These are phyloP conservation scores for Lepus timidus DNA, from an alignment of 2,113 vertebrate genomes.

Conservation along the genomic window DNA sequence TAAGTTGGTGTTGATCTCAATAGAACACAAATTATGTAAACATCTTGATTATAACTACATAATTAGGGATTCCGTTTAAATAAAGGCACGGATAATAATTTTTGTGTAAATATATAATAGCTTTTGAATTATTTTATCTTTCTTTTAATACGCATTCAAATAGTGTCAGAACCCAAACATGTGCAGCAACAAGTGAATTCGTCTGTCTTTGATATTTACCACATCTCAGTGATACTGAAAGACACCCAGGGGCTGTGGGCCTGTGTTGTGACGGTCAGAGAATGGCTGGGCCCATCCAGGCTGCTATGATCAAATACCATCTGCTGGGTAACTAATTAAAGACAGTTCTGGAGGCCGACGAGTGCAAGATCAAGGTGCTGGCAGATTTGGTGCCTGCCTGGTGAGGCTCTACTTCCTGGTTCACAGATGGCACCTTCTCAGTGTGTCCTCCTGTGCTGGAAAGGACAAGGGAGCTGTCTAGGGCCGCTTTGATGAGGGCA, in stretches of 20 bases:
- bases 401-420: background rate
- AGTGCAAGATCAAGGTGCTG: background rate
- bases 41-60: conserved; percentile 68
- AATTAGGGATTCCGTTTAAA: conserved; percentile 75
- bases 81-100: conserved; percentile 70
- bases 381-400: background rate
- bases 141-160: conserved; percentile 60
- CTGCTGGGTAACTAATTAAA: background rate
- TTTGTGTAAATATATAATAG: conserved; percentile 68
- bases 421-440: background rate
- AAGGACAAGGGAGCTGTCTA: background rate
- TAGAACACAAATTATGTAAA: conserved; percentile 73
- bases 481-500: background rate
- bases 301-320: background rate
- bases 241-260: background rate
- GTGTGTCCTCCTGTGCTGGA: background rate
- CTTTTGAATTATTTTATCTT: conserved; percentile 68
- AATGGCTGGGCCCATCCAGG: background rate
- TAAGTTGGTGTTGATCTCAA: conserved; percentile 57
- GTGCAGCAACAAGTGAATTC: conserved; percentile 43
- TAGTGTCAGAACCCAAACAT: conserved; percentile 56
- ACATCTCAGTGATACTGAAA: conserved; percentile 34
- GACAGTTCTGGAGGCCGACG: background rate
- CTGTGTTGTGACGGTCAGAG: background rate
- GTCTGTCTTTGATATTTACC: conserved; percentile 59